phyloP scores from a whole-genome alignment of 2,113 vertebrate genomes.

The Hemichromis elongatus region DNA sequence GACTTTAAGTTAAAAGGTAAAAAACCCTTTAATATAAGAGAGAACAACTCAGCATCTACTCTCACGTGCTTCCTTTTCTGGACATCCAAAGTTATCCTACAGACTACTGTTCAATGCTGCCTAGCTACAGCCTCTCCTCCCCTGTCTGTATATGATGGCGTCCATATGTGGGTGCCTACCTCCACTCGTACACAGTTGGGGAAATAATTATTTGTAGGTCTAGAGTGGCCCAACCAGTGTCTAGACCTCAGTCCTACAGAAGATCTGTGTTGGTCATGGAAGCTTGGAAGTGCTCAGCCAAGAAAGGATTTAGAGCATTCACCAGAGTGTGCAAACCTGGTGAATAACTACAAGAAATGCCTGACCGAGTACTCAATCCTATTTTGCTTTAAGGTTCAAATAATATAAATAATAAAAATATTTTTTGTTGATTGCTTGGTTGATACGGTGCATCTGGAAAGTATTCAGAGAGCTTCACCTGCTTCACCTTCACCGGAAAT shows the following conservation, averaged over 20 bases:
- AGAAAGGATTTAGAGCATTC: not conserved
- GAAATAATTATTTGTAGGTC: not conserved
- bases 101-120: not conserved
- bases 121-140: not conserved
- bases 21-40: not conserved
- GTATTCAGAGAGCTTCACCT: not conserved
- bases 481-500: not conserved
- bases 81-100: not conserved
- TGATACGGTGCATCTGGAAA: not conserved
- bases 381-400: not conserved
- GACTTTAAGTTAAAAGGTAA: not conserved
- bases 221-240: not conserved
- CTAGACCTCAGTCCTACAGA: not conserved
- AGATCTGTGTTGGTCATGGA: not conserved
- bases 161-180: not conserved
- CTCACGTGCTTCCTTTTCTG: not conserved
- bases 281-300: not conserved
- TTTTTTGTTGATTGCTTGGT: not conserved
- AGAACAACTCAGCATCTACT: not conserved
- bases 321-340: not conserved
- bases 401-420: not conserved
- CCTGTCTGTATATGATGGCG: not conserved
- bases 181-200: not conserved
- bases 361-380: fast-evolving
- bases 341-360: not conserved